Base-by-base conservation (phyloP, 1,140 invertebrate genomes). In the Spodoptera litura region DNA sequence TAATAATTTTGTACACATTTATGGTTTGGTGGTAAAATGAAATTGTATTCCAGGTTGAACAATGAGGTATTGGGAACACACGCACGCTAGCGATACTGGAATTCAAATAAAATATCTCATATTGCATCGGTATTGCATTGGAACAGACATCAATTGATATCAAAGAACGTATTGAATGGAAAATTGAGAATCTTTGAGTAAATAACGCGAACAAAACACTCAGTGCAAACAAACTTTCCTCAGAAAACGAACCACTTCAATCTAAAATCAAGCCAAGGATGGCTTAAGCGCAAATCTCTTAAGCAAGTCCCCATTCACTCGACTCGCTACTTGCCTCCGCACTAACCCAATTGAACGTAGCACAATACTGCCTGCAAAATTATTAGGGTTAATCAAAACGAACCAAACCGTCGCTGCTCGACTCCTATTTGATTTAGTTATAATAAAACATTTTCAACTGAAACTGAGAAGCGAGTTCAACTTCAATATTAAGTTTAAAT, bases 301-400 rank as follows among this genome's bases (percentile, higher is more conserved):
- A 49, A 70, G 31, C 66, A 70, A 70, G 66, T 44, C 49, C 66
- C 66, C 66, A 70, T 70, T 70, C 66, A 70, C 11, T 53, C 66
- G 66, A 70, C 66, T 53, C 13, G 66, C 66, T n/a, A 70, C 66
- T 70, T 52, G 66, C 49, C 49, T 70, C 12, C 25, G 20, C 66
- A 70, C 66, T 53, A 70, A 70, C 66, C 66, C 27, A 20, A 72
- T 62, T 35, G 27, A 78, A 78, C 44, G 56, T 35, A 61, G 52
- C 77, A 78, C 49, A 70, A 78, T 53, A 72, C 76, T 59, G 72
- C 58, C 35, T 71, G 71, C 53, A 81, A 51, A 81, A 77, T 75
- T 82, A 78, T 78, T 66, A 55, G 78, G 78, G 76, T 73, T 80
- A 80, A 79, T 80, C 75, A 79, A 78, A 81, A 80, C 76, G 75